Base-by-base conservation (phyloP, 2,888 invertebrate genomes). In the Periphyllus acericola region DNA sequence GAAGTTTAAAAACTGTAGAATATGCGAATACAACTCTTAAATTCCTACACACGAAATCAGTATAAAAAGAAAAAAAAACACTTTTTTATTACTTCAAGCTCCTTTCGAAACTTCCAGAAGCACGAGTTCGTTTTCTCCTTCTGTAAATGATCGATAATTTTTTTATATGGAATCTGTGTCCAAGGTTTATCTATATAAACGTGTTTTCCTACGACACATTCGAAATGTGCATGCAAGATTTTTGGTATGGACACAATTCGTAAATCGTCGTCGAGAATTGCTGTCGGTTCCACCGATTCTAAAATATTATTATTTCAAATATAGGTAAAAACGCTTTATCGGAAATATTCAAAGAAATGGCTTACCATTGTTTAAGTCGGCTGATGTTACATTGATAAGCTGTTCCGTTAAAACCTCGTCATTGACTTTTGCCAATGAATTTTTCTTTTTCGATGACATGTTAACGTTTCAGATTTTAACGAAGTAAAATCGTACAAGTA, bases 401-500 rank as follows among this genome's bases (percentile, higher is more conserved):
- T 66, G 40, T 76, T 76, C 84, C 46, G 29, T 76, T 25, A 32
- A 66, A 34, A 32, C 34, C 32, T 68, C 76, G 17, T 76, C 66
- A 32, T 66, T 76, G 9, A n/a, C 25, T n/a, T 66, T 76, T 32
- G 25, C 9, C 4, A 82, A 34, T 19, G 72, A 52, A 82, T 72
- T 72, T 68, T 84, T 68, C 25, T 66, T 84, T 60, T 68, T 84
- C 5, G 46, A 76, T 9, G 74, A 66, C 84, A 84, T 76, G 93
- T 93, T 4, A 95, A 94, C 91, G 97, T 97, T 60, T 19, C 9
- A 21, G 21, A 5, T 55, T 17, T 17, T 17, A 17, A 21, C 19
- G 21, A 6, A 60, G 21, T 2, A 25, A 2, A 60, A 21, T 60
- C 60, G 25, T 60, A 11, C 14, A 52, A 11, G 60, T 25, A 21